These are phyloP conservation scores for Tapera naevia DNA, from an alignment of 2,797 vertebrate species.

Conservation along the genomic window DNA sequence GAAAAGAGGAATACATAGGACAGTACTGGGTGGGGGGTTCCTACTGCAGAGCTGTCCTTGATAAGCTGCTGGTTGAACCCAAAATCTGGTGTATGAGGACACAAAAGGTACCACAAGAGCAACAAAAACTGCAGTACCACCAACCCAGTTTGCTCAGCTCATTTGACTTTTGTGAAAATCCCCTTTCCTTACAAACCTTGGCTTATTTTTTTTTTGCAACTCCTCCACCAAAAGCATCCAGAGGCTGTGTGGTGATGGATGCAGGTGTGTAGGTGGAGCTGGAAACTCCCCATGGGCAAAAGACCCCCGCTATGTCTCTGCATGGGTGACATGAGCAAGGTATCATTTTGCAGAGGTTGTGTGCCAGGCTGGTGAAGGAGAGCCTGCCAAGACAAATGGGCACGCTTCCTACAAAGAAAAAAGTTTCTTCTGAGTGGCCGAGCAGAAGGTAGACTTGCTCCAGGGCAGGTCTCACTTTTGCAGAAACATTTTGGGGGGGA, in stretches of 20 bases:
- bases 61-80: neutral
- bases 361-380: neutral
- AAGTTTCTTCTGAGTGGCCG: neutral
- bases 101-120: neutral
- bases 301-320: neutral
- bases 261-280: neutral
- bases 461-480: neutral
- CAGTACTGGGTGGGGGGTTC: neutral
- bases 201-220: neutral
- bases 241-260: accelerated
- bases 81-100: neutral
- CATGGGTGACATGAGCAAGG: neutral
- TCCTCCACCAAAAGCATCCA: neutral
- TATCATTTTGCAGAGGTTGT: neutral
- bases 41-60: accelerated
- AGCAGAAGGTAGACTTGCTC: slow-evolving; percentile 10
- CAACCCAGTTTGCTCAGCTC: neutral
- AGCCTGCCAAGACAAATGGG: slow-evolving; percentile 54
- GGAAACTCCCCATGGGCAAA: neutral
- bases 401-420: neutral
- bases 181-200: neutral
- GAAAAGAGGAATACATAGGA: neutral
- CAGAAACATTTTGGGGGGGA: neutral
- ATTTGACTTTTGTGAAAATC: neutral
- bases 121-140: neutral